Percentiles rank a stretch among this genome's conserved stretches.
Evolutionary conservation across 2,113 vertebrate genomes (phyloP).

Genomic region (Vanacampus margaritifer): DNA sequence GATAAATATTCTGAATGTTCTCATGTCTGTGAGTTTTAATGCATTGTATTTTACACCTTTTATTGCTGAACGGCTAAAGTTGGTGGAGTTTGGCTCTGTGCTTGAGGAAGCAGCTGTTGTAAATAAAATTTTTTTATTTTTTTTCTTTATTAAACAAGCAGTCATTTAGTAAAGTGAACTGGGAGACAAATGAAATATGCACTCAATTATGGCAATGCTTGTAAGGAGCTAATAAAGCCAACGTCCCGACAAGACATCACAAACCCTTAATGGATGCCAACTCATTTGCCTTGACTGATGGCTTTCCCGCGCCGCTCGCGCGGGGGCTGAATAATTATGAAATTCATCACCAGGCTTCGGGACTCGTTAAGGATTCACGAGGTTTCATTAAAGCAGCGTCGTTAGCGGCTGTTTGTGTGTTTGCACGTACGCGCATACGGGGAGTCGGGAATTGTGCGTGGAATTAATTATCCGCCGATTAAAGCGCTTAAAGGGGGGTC

Average conservation of each 20-base stretch:
- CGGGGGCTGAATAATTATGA: conserved; percentile 89
- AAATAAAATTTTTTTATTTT: too few species aligned
- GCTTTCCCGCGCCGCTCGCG: conserved; percentile 84
- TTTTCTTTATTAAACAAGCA: too few species aligned
- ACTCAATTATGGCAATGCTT: conserved; percentile 98
- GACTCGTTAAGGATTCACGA: conserved; percentile 82
- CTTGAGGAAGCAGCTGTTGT: conserved; percentile 35
- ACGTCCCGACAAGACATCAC: conserved; percentile 89
- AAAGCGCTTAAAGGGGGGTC: conserved; percentile 58
- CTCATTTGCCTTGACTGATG: conserved; percentile 99
- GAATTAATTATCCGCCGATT: conserved; percentile 66
- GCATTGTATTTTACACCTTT: too few species aligned
- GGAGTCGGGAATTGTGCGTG: conserved; percentile 48
- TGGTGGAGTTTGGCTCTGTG: conserved; percentile 3
- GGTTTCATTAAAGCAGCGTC: conserved; percentile 79
- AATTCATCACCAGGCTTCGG: conserved; percentile 87
- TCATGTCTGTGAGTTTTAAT: too few species aligned
- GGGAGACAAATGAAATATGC: conserved; percentile 94
- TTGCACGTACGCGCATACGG: conserved; percentile 49
- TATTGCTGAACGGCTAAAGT: conserved; percentile 27
- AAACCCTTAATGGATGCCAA: conserved; percentile 90
- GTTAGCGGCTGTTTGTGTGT: conserved; percentile 71
- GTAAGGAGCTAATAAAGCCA: conserved; percentile 98
- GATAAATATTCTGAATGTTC: too few species aligned
- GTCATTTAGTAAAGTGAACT: conserved; percentile 85